Conservation (phyloP, 2,113 vertebrate species). For the Calidris pygmaea region DNA sequence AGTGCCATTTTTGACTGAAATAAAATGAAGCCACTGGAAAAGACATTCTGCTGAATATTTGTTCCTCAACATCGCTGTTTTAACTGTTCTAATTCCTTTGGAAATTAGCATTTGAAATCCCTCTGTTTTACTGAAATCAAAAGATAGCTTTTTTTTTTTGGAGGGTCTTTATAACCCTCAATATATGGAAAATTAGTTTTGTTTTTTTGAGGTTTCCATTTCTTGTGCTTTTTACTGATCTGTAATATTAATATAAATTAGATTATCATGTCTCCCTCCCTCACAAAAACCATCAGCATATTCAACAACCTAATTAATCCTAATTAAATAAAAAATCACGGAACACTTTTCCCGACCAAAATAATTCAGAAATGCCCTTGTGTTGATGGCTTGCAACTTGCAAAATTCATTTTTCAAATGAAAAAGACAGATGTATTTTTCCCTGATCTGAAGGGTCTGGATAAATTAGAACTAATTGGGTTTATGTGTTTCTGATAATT, state of each 20-base stretch:
- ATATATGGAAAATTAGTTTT: not conserved
- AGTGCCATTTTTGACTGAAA: not conserved
- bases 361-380: slow-evolving; percentile 57
- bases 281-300: not conserved
- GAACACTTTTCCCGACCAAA: slow-evolving; percentile 22
- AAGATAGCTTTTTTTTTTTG: not conserved
- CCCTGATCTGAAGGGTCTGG: not conserved
- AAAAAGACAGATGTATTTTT: slow-evolving; percentile 7
- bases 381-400: slow-evolving; percentile 26
- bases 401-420: slow-evolving; percentile 22
- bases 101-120: not conserved
- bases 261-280: not conserved
- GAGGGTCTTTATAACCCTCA: not conserved
- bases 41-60: not conserved
- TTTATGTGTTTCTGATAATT: slow-evolving; percentile 40
- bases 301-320: slow-evolving; percentile 38
- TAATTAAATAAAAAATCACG: slow-evolving; percentile 43
- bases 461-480: slow-evolving; percentile 36
- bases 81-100: not conserved
- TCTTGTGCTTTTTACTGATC: not conserved
- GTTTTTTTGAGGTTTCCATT: not conserved
- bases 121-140: not conserved
- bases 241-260: not conserved
- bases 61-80: not conserved
- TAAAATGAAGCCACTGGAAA: not conserved